Evolutionary conservation across 2,113 vertebrate genomes (phyloP).

Genomic region (Lepus timidus): DNA sequence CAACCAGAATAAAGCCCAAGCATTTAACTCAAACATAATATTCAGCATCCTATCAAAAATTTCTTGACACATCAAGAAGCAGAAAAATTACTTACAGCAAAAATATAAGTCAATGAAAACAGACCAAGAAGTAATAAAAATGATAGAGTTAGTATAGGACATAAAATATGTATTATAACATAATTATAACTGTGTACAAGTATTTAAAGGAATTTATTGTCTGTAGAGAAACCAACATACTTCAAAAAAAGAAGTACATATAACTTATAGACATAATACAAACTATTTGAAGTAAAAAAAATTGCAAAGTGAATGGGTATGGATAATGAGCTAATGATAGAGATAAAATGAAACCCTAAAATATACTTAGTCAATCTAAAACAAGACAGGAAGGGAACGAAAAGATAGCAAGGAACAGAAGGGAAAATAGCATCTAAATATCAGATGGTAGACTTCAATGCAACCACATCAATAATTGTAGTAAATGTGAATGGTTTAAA

Average conservation of each 20-base stretch:
- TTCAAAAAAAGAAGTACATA: not conserved
- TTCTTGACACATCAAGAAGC: not conserved
- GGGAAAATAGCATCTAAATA: not conserved
- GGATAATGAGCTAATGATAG: not conserved
- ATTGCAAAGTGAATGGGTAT: not conserved
- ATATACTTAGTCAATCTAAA: not conserved
- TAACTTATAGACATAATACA: not conserved
- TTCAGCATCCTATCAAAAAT: not conserved
- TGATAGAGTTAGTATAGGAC: not conserved
- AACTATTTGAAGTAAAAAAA: not conserved
- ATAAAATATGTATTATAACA: not conserved
- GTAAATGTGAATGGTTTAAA: not conserved
- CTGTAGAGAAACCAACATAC: not conserved
- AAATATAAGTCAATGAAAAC: not conserved
- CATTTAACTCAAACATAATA: not conserved
- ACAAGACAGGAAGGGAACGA: not conserved
- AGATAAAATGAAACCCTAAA: not conserved
- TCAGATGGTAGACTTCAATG: not conserved
- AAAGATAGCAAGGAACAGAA: not conserved
- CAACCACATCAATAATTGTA: not conserved
- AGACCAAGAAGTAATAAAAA: not conserved
- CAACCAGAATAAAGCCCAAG: not conserved
- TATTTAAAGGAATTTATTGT: not conserved
- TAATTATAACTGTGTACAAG: not conserved
- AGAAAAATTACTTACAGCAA: not conserved